These are phyloP conservation scores for Sceloporus undulatus DNA, from an alignment of 2,113 vertebrate species.

Conservation along the genomic window DNA sequence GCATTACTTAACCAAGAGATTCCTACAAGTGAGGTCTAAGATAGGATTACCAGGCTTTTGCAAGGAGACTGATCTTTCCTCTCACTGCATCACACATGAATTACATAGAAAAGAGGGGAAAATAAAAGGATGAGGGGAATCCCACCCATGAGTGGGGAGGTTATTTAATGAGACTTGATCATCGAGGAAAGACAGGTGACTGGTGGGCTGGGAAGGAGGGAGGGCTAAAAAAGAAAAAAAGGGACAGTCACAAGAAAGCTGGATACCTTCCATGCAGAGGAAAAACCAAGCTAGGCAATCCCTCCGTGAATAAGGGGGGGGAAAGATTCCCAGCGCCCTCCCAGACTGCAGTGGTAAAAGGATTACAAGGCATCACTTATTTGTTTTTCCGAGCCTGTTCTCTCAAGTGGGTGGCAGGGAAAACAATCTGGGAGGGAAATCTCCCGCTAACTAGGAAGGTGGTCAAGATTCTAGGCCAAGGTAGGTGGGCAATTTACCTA, in stretches of 20 bases:
- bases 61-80: not conserved
- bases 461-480: not conserved
- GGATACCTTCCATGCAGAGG: not conserved
- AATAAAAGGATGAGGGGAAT: too few relatives aligned
- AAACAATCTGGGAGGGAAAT: not conserved
- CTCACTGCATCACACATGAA: not conserved
- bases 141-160: not conserved
- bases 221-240: not conserved
- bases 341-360: not conserved
- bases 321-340: not conserved
- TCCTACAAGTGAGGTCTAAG: constrained; percentile 1
- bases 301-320: not conserved
- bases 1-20: constrained; percentile 14
- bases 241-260: not conserved
- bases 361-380: not conserved
- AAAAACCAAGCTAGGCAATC: not conserved
- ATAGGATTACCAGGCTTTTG: constrained; percentile 8
- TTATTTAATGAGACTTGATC: not conserved
- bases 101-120: too few relatives aligned
- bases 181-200: not conserved
- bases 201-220: not conserved
- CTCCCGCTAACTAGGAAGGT: not conserved
- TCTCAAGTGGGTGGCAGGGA: not conserved
- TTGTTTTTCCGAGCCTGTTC: not conserved
- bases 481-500: too few relatives aligned